Conservation (phyloP, 2,797 vertebrate species). For the Hapalemur alaotrensis region DNA sequence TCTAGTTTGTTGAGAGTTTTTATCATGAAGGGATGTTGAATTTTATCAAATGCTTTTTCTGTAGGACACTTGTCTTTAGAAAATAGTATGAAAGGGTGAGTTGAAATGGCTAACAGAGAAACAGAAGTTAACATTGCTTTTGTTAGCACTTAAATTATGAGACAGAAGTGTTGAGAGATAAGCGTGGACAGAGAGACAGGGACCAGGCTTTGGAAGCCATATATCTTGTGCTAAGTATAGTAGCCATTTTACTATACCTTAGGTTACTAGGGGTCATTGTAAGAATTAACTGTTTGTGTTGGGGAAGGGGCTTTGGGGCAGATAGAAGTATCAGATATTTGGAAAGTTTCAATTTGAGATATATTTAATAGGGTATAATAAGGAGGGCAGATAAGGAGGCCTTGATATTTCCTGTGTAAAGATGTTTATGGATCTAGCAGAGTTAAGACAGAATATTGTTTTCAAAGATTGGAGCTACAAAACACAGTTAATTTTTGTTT, state of each 20-base stretch:
- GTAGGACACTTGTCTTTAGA: neutral
- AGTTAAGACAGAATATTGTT: neutral
- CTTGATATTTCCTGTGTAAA: neutral
- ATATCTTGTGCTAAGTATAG: neutral
- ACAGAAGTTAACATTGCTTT: neutral
- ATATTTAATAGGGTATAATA: neutral
- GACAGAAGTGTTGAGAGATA: neutral
- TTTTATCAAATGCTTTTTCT: neutral
- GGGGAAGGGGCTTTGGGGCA: neutral
- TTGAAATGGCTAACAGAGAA: neutral
- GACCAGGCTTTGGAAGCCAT: neutral
- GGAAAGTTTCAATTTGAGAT: neutral
- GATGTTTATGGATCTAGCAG: neutral
- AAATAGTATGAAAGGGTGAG: neutral
- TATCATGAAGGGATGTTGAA: neutral
- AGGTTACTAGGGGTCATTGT: neutral
- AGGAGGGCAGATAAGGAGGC: neutral
- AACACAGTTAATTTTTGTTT: slow-evolving; percentile 9
- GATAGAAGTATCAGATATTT: neutral
- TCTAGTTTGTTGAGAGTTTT: neutral
- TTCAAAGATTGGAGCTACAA: neutral
- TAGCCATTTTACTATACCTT: slow-evolving; percentile 4
- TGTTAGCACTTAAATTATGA: slow-evolving; percentile 3
- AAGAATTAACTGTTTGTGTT: neutral
- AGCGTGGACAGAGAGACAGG: neutral